Evolutionary conservation across 2,797 vertebrate species (phyloP).

Genomic region (Cirrhinus mrigala): DNA sequence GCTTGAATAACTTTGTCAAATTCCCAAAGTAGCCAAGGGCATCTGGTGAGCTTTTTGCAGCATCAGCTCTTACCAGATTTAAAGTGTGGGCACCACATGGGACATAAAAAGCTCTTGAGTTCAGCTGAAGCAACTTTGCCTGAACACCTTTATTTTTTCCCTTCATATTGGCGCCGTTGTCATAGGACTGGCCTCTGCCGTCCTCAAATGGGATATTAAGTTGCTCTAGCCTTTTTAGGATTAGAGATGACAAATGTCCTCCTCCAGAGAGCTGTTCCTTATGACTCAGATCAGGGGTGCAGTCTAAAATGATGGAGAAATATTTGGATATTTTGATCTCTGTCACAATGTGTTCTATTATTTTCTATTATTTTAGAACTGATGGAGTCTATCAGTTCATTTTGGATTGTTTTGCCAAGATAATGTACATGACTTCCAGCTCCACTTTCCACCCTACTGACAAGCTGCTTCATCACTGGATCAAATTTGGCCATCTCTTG

Average conservation of each 20-base stretch:
- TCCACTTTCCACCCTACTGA: conserved; percentile 47
- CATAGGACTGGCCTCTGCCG: conserved; percentile 39
- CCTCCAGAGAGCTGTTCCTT: conserved; percentile 29
- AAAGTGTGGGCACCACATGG: conserved; percentile 34
- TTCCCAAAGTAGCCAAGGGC: conserved; percentile 46
- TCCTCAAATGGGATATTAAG: conserved; percentile 24
- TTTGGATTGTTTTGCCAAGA: conserved; percentile 49
- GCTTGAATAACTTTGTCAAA: conserved; percentile 43
- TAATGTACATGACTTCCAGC: background rate
- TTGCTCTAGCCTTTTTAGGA: conserved; percentile 7
- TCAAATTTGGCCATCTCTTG: conserved; percentile 31
- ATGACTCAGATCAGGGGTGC: conserved; percentile 50
- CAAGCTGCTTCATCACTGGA: conserved; percentile 47
- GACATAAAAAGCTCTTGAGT: conserved; percentile 4
- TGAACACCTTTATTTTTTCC: conserved; percentile 23
- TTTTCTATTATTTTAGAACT: conserved; percentile 32
- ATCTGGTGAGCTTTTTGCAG: conserved; percentile 51
- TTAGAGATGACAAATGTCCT: conserved; percentile 21
- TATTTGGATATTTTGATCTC: conserved; percentile 41
- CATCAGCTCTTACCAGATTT: conserved; percentile 35
- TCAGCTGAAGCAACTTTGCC: conserved; percentile 24
- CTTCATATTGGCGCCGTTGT: conserved; percentile 32
- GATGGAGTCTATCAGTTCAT: conserved; percentile 52
- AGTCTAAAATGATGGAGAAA: conserved; percentile 35
- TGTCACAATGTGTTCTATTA: conserved; percentile 5